Percentiles rank a stretch among this genome's conserved stretches.
Conservation (phyloP, 1,140 invertebrate genomes). For the Coboldia fuscipes region DNA sequence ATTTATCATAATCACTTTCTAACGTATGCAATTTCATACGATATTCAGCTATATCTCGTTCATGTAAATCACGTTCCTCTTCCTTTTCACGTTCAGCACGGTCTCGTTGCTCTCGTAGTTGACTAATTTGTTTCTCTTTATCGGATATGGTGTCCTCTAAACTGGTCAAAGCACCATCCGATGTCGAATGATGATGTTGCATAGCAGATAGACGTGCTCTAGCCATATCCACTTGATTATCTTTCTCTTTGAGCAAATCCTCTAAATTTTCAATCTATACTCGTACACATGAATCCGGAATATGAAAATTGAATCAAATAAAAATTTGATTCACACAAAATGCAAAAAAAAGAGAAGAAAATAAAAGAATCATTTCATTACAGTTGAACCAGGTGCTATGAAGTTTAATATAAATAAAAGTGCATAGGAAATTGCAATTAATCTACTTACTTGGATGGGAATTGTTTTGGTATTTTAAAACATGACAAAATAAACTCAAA, state of each 20-base stretch:
- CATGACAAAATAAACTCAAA: no score
- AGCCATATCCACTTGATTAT: conserved; percentile 92
- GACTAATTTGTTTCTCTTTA: conserved; percentile 90
- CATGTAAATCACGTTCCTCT: conserved; percentile 84
- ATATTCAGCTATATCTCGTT: conserved; percentile 82
- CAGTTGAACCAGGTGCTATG: no score
- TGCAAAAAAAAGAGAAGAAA: no score
- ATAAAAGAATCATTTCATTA: no score
- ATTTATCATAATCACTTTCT: conserved; percentile 79
- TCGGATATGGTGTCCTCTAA: conserved; percentile 90
- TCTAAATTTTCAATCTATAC: conserved; percentile 91
- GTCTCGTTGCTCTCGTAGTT: conserved; percentile 77
- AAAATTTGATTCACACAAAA: no score
- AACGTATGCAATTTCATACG: conserved; percentile 82
- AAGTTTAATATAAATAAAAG: no score
- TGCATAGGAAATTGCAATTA: no score
- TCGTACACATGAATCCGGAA: no score
- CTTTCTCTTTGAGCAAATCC: conserved; percentile 91
- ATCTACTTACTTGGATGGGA: no score
- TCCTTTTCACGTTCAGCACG: conserved; percentile 89
- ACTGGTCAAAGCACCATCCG: conserved; percentile 74
- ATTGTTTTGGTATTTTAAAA: no score
- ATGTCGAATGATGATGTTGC: conserved; percentile 82
- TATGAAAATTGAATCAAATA: no score
- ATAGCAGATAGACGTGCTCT: conserved; percentile 69